These are phyloP conservation scores for Elgaria multicarinata DNA, from an alignment of 2,113 vertebrate species.

Conservation along the genomic window DNA sequence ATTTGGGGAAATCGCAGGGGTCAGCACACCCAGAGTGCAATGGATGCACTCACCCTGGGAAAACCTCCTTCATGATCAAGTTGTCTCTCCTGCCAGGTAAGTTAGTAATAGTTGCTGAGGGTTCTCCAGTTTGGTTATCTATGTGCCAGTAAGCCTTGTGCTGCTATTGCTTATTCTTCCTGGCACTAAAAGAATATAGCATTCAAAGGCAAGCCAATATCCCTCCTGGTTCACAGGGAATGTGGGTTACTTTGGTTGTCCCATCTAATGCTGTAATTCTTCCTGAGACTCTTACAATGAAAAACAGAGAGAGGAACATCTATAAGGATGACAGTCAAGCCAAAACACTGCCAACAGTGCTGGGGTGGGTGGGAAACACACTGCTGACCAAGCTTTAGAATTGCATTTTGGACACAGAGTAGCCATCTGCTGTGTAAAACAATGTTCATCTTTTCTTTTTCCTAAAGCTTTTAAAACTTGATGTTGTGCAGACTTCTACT, in stretches of 20 bases:
- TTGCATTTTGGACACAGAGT: conserved; percentile 1
- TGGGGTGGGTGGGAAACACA: not conserved
- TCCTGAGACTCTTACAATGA: conserved; percentile 3
- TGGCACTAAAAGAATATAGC: not conserved
- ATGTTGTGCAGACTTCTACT: too few relatives aligned
- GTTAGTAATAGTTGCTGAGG: not conserved
- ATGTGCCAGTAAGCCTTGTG: not conserved
- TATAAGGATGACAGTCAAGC: conserved; percentile 12
- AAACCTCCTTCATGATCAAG: too few relatives aligned
- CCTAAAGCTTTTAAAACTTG: too few relatives aligned
- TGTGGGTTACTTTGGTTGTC: not conserved
- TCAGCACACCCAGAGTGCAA: too few relatives aligned
- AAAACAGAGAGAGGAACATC: not conserved
- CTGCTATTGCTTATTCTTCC: not conserved
- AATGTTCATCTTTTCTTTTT: conserved; percentile 13
- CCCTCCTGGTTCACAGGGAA: not conserved
- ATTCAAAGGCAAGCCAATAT: not conserved
- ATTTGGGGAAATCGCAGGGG: too few relatives aligned
- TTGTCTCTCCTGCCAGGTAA: too few relatives aligned
- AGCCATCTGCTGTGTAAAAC: not conserved
- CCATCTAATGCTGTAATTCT: not conserved
- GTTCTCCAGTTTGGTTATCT: not conserved
- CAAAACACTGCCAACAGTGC: not conserved
- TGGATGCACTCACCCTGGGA: too few relatives aligned
- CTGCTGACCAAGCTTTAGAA: conserved; percentile 7